Evolutionary conservation across 1,140 invertebrate species (phyloP), one percentile per base, ranked within the genome.

Genomic region (Elymnias hypermnestra): DNA sequence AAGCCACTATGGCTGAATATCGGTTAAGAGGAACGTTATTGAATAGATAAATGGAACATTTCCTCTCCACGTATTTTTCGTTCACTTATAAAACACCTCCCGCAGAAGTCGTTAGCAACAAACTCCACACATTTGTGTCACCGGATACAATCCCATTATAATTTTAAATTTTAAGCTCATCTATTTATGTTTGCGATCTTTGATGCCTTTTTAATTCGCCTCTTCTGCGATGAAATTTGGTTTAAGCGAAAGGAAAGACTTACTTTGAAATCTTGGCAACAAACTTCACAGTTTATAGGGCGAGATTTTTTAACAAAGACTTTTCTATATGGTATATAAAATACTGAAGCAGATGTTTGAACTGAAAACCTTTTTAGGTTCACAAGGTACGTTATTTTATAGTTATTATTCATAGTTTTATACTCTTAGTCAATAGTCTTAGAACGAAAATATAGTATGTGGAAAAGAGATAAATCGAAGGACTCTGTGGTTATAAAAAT

Each of bases 51-150:
- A 41, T 13, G 9, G 7, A 41, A 8, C 3, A 8, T 12, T 1
- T 5, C 23, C 46, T 9, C 66, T 81, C 74, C 53, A 77, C 26
- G 2, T 15, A 49, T 40, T 33, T 31, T 5, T 50, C 75, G 58
- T 71, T 5, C 65, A 3, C 10, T 40, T 48, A 60, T 62, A 62
- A 63, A 69, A 66, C 70, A 67, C 75, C 76, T 75, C 71, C 50
- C 58, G 65, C 72, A 67, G 66, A 84, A 85, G 81, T 85, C 81
- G 81, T 85, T 85, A 83, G 81, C 72, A 85, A 83, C 81, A 85
- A 85, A 85, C 78, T 85, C 81, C 71, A 75, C 78, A 85, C 81
- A 85, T 85, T 84, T 85, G 73, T 83, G 81, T 85, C 81, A 85
- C 81, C 81, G 78, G 81, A 85, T 83, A 85, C 81, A 79, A 76